Evolutionary conservation across 2,888 invertebrate genomes (phyloP), one percentile per base, ranked within the genome.

Genomic region (Lepidocyrtoides sp.): DNA sequence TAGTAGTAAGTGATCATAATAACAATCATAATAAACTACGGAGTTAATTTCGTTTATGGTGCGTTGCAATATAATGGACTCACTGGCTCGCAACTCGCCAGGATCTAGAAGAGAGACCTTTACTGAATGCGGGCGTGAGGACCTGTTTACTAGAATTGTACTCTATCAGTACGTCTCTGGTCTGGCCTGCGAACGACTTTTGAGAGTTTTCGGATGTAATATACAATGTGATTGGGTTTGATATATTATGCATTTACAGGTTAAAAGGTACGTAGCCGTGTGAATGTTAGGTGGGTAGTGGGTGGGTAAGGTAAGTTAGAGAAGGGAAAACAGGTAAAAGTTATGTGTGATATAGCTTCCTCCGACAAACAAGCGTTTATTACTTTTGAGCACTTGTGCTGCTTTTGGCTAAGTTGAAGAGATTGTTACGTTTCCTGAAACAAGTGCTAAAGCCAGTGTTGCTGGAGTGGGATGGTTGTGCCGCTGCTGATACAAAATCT

Each of bases 41-140:
- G 81, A 88, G 88, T 88, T 88, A 88, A 88, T 88, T 88, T 88
- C 88, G 88, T 88, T 88, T 88, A 88, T 88, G 88, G 82, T 82
- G 88, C 88, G 82, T 81, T 88, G 88, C 88, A 88, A 88, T 82
- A 88, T 88, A 88, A 88, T 88, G 82, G 88, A 88, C 88, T 88
- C 44, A 12, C 51, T 51, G 48, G 57, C 77, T 86, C 44, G 72
- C 72, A 20, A 44, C 23, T 10, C 48, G 48, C 23, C 44, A 26
- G 20, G 20, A 44, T 20, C 48, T 48, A 51, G 54, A 54, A n/a
- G n/a, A n/a, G n/a, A n/a, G 51, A 51, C 26, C 29, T 36, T 77
- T 32, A 51, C 60, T 57, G 77, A 36, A 60, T 72, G 60, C 36
- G 66, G 44, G 41, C 2, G 63, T 8, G 10, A n/a, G 26, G n/a